Evolutionary conservation across 2,797 vertebrate genomes (phyloP), one percentile per base, ranked within the genome.

Genomic region (Echiichthys vipera): DNA sequence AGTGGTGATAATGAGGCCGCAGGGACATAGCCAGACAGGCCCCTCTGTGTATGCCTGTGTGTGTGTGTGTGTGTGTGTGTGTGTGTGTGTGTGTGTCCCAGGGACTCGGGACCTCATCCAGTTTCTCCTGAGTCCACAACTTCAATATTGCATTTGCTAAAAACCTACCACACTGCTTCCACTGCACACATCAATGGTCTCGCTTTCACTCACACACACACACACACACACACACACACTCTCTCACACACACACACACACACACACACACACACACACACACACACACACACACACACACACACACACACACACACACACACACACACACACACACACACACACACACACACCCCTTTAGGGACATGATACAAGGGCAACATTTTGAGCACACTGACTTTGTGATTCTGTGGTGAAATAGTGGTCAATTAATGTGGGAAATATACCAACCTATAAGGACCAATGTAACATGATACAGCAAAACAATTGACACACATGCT

Each of bases 1-100:
- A 92, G 89, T 81, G 87, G 91, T 92, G 88, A 92, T 93, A 93
- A 93, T 93, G 91, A 93, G 92, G 91, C 92, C 92, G 86, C 92
- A 93, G 92, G 92, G 92, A 93, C 91, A 90, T 82, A 85, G 84
- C 86, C 91, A 93, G 92, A 93, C 91, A 92, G 91, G 88, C 80
- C 88, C 87, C 90, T 87, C 80, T 78, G 87, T 86, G 89, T 80
- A 79, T 62, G 75, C 75, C 66, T 78, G 46, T 65, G 63, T 53
- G 76, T 65, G 20, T 73, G 59, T 55, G 58, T 56, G 62, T 53
- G 42, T 63, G 62, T 65, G 50, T 74, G 65, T 51, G 65, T 71
- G 66, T 57, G 63, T 71, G 42, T 73, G 61, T 68, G 56, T 74
- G 63, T 59, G 78, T 80, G 81, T 87, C 77, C 65, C 70, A 76